Conservation (phyloP, 1,140 invertebrate genomes). For the Drosophila lacteicornis region DNA sequence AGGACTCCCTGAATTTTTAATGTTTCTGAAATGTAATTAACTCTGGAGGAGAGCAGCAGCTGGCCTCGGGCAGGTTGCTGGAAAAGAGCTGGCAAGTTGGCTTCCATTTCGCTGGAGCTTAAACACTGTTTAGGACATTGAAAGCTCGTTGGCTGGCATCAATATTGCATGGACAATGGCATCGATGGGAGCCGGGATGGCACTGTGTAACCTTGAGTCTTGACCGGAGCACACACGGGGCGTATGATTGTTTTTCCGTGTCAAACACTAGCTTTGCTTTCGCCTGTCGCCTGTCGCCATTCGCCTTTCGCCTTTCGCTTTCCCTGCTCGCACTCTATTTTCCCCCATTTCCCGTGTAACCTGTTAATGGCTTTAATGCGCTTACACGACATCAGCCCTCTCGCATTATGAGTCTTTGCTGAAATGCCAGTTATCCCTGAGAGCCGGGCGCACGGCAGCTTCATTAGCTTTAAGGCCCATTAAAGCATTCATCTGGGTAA, state of each 20-base stretch:
- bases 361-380: slow-evolving; percentile 64
- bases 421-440: slow-evolving; percentile 9
- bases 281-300: not conserved
- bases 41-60: slow-evolving; percentile 18
- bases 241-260: slow-evolving; percentile 64
- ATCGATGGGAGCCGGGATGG: slow-evolving; percentile 24
- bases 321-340: slow-evolving; percentile 6
- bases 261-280: slow-evolving; percentile 31
- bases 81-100: slow-evolving; percentile 28
- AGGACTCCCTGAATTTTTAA: slow-evolving; percentile 42
- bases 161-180: slow-evolving; percentile 51
- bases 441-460: slow-evolving; percentile 1
- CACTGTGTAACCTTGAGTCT: slow-evolving; percentile 19
- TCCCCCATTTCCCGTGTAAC: slow-evolving; percentile 11
- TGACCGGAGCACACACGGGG: slow-evolving; percentile 39
- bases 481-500: slow-evolving; percentile 56
- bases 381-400: slow-evolving; percentile 54
- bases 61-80: slow-evolving; percentile 8
- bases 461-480: slow-evolving; percentile 44
- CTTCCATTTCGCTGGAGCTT: slow-evolving; percentile 1
- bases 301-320: slow-evolving; percentile 1
- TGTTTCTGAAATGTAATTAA: slow-evolving; percentile 49
- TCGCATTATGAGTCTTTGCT: slow-evolving; percentile 33
- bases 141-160: slow-evolving; percentile 39
- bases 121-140: slow-evolving; percentile 32